Evolutionary conservation across 2,113 vertebrate species (phyloP), one percentile per base, ranked within the genome.

Genomic region (Coracopsis vasa): DNA sequence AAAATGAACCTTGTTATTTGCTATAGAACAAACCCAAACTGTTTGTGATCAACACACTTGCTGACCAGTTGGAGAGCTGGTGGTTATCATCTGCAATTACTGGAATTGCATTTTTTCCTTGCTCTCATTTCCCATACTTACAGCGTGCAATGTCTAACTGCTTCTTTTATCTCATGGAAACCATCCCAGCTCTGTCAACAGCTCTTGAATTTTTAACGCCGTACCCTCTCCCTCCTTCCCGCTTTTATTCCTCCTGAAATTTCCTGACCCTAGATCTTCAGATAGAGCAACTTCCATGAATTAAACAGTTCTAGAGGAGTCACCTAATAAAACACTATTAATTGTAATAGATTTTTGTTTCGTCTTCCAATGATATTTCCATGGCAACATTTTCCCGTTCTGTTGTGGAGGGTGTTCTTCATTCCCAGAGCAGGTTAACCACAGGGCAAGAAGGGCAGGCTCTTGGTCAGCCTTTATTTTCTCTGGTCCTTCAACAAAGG

Each of bases 391-490:
- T 97, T 96, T 97, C 96, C 95, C 70, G 39, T 97, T 86, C 97
- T 98, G 97, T 98, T 98, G 98, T 97, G 95, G 97, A 93, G 86
- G 94, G 94, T 96, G 89, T 85, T 97, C 95, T 94, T 98, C 94
- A 97, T 95, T 98, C 97, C 90, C 96, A 88, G 86, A 93, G 96
- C 88, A 92, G 98, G 98, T 98, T 98, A 98, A 98, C 97, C 97
- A 97, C 94, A 95, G 98, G 98, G 98, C 98, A 99, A 95, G 97
- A 93, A 97, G 98, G 98, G 98, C 98, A 91, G 93, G 98, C 98
- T 94, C 91, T 97, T 98, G 98, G 98, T 98, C 98, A 99, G 98
- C 97, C 97, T 98, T 99, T 98, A 99, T 98, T 98, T 98, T 98
- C 98, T 98, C 98, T 97, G 97, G 98, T 98, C 98, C 98, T 98